phyloP scores from a whole-genome alignment of 2,113 vertebrate species.

The Sterrhoptilus dennistouni region DNA sequence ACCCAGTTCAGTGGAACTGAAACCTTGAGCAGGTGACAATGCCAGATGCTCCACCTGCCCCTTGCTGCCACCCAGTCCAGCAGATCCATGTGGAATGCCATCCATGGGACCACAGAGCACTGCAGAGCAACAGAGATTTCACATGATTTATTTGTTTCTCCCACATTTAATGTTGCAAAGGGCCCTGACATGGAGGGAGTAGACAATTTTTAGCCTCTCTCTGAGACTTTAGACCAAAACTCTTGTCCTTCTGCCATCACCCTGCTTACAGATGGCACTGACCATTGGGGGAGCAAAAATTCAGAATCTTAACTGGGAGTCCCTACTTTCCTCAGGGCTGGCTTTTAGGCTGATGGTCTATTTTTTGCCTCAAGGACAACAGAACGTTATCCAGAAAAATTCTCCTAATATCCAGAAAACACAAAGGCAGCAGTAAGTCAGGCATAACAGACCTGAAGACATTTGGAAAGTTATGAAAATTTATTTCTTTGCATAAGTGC shows the following conservation, averaged over 20 bases:
- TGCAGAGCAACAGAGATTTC: not conserved
- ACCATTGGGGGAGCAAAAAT: not conserved
- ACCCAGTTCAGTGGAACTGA: not conserved
- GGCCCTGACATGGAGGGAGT: not conserved
- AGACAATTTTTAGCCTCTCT: not conserved
- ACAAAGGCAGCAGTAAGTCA: not conserved
- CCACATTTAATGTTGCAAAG: not conserved
- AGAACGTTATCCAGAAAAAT: not conserved
- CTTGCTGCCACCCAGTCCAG: not conserved
- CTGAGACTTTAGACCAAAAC: not conserved
- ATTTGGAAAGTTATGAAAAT: not conserved
- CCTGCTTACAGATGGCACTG: not conserved
- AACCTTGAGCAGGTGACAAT: not conserved
- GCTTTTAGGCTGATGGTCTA: not conserved
- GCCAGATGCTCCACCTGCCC: not conserved
- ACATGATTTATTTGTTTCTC: not conserved
- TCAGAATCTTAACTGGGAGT: not conserved
- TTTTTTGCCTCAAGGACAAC: not conserved
- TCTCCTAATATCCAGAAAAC: not conserved
- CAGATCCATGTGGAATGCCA: accelerated
- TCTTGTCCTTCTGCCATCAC: not conserved
- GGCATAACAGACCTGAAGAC: not conserved
- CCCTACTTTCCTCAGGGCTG: not conserved
- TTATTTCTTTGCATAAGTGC: not conserved
- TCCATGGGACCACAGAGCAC: not conserved